A percentile compares a stretch with the other conserved stretches of the same genome.
Evolutionary conservation across 1,140 invertebrate species (phyloP).

Genomic region (Heterodera carotae): DNA sequence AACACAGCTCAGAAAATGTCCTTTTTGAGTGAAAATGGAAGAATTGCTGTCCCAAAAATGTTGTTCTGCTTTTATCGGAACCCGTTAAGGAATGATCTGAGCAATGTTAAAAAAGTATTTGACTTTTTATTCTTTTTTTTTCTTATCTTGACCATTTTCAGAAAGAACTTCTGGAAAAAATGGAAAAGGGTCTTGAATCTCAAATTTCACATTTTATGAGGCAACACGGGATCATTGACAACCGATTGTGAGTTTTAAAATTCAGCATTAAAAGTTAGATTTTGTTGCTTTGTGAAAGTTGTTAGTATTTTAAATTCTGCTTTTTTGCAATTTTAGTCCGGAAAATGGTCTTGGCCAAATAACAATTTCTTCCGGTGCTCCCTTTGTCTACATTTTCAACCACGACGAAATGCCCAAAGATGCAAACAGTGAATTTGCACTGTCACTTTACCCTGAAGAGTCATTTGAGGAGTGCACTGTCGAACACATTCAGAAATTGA

Average conservation of each 20-base stretch:
- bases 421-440: background rate
- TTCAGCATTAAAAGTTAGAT: too few relatives aligned
- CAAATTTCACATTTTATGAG: slow-evolving; percentile 32
- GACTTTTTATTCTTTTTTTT: slow-evolving; percentile 14
- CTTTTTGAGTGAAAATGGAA: slow-evolving; percentile 16
- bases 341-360: slow-evolving; percentile 16
- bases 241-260: slow-evolving; percentile 11
- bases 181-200: slow-evolving; percentile 36
- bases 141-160: background rate
- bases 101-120: slow-evolving; percentile 29
- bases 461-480: background rate
- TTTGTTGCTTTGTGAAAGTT: too few relatives aligned
- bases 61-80: slow-evolving; percentile 37
- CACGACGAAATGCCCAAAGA: slow-evolving; percentile 23
- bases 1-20: background rate
- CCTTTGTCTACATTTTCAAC: slow-evolving; percentile 28
- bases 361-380: slow-evolving; percentile 28
- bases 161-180: slow-evolving; percentile 43
- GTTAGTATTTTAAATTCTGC: background rate
- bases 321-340: slow-evolving; percentile 8
- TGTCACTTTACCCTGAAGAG: slow-evolving; percentile 15
- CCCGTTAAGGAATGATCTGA: slow-evolving; percentile 34
- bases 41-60: slow-evolving; percentile 27
- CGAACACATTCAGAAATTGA: background rate
- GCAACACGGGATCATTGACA: slow-evolving; percentile 40